Base-by-base conservation (phyloP, 92 coral and sea anemone genomes). In the Pocillopora grandis region DNA sequence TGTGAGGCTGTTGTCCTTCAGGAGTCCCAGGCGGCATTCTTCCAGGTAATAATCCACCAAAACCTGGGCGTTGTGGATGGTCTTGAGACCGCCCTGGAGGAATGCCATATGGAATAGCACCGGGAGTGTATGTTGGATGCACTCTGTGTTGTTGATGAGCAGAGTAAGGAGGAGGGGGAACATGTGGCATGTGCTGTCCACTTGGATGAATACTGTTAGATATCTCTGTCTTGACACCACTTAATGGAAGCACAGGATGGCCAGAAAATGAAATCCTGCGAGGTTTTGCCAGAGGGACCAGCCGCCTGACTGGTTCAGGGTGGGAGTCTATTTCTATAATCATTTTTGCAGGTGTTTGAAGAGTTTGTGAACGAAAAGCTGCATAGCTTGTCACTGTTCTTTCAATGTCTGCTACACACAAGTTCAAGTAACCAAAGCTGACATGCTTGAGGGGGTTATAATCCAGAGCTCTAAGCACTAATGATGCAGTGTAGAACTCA, bases 391-490 rank as follows among this genome's bases (percentile, higher is more conserved):
- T 97, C 21, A 97, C 93, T 16, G 91, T 90, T 66, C 89, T 91
- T 83, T 97, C 99, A 17, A 97, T 92, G 74, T 97, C 98, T 5
- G 99, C 92, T 23, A 97, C 86, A 15, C 94, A 85, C 76, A 97
- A 86, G 93, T 94, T 94, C 81, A 97, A 88, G 79, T 88, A 90
- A 48, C 92, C 94, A 74, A 97, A 76, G 78, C 82, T 92, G 64
- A 94, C 92, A 66, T 91, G 79, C 42, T 85, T 88, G 15, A 94
- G 90, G 35, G 98, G 98, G 77, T 97, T 72, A 15, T 83, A 87
- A 12, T 97, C 97, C 69, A 97, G 71, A 72, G 95, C 99, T 27
- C 85, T 85, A 70, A 97, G 85, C 18, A 94, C 95, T 3, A 94
- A 81, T 1, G 99, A 97, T 1, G 99, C 93, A 58, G 97, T 94